Percentiles rank a stretch among this genome's conserved stretches.
Evolutionary conservation across 2,113 vertebrate genomes (phyloP).

Genomic region (Laticauda laticaudata): DNA sequence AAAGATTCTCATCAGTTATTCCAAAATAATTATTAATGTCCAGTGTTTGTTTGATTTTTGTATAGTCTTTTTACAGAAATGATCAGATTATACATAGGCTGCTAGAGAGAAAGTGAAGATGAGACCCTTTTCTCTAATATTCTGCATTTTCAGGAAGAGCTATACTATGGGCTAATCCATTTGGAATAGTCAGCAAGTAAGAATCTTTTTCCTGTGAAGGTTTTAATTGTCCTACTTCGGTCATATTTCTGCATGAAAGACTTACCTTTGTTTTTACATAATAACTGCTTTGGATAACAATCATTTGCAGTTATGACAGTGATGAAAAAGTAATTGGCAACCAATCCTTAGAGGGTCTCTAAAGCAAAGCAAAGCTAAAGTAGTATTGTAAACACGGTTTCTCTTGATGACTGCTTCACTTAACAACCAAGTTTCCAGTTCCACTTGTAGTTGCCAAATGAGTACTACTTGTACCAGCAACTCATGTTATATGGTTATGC

Average conservation of each 20-base stretch:
- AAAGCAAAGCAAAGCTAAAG: neutral
- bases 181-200: neutral
- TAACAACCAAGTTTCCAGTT: neutral
- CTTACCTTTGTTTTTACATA: slow-evolving; percentile 13
- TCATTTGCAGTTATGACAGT: neutral
- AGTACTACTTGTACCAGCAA: neutral
- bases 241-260: neutral
- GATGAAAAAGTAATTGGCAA: neutral
- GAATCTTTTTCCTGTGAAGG: neutral
- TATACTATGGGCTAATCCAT: neutral
- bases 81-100: neutral
- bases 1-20: neutral
- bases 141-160: neutral
- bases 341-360: neutral
- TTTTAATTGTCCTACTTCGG: neutral
- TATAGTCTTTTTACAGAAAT: neutral
- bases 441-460: neutral
- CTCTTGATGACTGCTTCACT: neutral
- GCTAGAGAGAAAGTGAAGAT: neutral
- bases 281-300: neutral
- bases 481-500: neutral
- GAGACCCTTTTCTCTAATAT: neutral
- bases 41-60: neutral
- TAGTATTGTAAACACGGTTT: neutral
- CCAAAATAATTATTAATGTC: neutral